Conservation (phyloP, 1,140 invertebrate genomes). For the Papilio aristodemus region DNA sequence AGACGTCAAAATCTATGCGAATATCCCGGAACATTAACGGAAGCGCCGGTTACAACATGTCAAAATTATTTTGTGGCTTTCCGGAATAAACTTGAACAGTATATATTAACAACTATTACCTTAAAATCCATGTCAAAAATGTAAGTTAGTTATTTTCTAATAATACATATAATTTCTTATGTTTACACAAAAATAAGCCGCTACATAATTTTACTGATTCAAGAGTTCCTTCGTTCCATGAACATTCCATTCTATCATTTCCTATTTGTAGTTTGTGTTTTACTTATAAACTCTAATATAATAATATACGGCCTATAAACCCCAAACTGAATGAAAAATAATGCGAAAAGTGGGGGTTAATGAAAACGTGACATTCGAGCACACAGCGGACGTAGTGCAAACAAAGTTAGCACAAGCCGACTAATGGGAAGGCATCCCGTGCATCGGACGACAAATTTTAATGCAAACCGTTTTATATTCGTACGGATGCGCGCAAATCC, state of each 20-base stretch:
- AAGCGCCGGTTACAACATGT: neutral
- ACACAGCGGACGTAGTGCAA: slow-evolving; percentile 47
- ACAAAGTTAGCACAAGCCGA: slow-evolving; percentile 66
- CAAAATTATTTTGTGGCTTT: neutral
- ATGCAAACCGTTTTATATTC: slow-evolving; percentile 81
- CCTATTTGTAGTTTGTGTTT: too few species aligned
- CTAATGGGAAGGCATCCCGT: slow-evolving; percentile 76
- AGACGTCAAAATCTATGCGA: neutral
- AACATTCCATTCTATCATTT: too few species aligned
- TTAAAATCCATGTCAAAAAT: too few species aligned
- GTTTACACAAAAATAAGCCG: too few species aligned
- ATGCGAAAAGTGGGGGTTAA: slow-evolving; percentile 34
- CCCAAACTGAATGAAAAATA: slow-evolving; percentile 47
- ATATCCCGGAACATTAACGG: neutral
- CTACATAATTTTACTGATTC: too few species aligned
- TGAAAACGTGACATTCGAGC: slow-evolving; percentile 47
- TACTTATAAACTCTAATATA: neutral
- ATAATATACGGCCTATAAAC: slow-evolving; percentile 49
- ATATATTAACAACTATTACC: neutral
- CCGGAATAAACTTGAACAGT: neutral
- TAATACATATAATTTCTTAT: too few species aligned
- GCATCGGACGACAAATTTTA: slow-evolving; percentile 76
- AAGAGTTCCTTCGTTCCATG: too few species aligned
- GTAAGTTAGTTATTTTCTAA: too few species aligned
- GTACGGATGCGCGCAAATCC: slow-evolving; percentile 78